phyloP scores from a whole-genome alignment of 2,888 invertebrate genomes.

The Zygogramma bicolorata region DNA sequence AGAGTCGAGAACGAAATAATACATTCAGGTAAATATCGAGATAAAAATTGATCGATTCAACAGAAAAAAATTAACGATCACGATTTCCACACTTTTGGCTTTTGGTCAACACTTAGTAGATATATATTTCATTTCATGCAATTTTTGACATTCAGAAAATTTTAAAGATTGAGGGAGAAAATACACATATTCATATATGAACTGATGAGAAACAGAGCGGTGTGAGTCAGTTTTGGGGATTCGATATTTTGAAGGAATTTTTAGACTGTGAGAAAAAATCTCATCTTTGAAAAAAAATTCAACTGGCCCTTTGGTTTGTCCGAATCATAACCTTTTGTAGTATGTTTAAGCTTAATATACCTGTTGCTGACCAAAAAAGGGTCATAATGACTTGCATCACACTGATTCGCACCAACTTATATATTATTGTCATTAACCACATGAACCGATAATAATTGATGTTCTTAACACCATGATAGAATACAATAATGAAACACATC shows the following conservation, averaged over 20 bases:
- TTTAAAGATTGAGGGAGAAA: background rate
- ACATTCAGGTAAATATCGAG: background rate
- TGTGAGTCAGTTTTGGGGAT: too few species aligned
- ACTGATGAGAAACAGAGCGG: too few species aligned
- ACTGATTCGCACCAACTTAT: too few species aligned
- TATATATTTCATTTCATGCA: background rate
- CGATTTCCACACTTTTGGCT: background rate
- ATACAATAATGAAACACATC: background rate
- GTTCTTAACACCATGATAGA: background rate
- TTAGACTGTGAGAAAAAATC: too few species aligned
- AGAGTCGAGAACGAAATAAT: background rate
- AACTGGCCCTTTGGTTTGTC: too few species aligned
- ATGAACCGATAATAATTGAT: background rate
- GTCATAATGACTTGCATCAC: too few species aligned
- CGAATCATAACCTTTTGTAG: too few species aligned
- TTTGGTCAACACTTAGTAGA: background rate
- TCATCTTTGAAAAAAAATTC: too few species aligned
- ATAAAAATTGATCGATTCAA: background rate
- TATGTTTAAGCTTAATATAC: too few species aligned
- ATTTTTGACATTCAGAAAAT: background rate
- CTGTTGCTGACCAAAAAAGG: too few species aligned
- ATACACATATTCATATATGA: background rate
- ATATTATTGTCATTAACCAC: background rate
- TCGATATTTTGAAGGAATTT: too few species aligned
- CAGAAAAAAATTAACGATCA: background rate